Percentiles rank a stretch among this genome's conserved stretches.
Conservation (phyloP, 35 echinoderm and acorn worm species). For the Stichopus chloronotus region DNA sequence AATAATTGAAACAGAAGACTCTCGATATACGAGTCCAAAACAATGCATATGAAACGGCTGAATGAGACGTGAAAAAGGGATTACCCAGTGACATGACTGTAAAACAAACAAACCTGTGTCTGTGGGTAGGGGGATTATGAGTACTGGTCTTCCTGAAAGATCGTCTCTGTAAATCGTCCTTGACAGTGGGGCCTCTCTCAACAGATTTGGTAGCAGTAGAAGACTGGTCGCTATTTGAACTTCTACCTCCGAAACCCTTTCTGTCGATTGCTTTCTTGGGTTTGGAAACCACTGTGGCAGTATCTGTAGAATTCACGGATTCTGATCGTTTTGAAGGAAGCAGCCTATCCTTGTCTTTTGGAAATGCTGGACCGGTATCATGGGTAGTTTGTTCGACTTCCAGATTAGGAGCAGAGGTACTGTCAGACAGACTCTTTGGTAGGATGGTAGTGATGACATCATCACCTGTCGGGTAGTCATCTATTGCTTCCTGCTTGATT, state of each 20-base stretch:
- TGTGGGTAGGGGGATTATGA: no score
- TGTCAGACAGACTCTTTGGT: neutral
- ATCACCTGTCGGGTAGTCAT: slow-evolving; percentile 1
- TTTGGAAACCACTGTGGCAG: neutral
- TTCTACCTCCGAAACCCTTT: neutral
- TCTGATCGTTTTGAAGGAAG: neutral
- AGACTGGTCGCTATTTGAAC: neutral
- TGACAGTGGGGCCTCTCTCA: neutral
- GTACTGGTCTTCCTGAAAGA: no score
- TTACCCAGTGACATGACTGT: no score
- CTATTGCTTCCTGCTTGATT: slow-evolving; percentile 15
- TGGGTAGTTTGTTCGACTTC: neutral
- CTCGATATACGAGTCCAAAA: no score
- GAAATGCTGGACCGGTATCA: neutral
- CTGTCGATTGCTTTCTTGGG: neutral
- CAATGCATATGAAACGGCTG: no score
- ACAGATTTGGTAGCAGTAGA: neutral
- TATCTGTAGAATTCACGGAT: neutral
- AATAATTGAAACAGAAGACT: no score
- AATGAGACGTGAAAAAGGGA: no score
- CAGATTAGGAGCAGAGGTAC: neutral
- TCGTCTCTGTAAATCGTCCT: no score
- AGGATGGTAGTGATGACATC: slow-evolving; percentile 17
- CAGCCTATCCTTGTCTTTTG: neutral
- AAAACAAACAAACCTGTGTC: no score